Evolutionary conservation across 2,888 invertebrate genomes (phyloP), one percentile per base, ranked within the genome.

Genomic region (Diarsia dahlii): DNA sequence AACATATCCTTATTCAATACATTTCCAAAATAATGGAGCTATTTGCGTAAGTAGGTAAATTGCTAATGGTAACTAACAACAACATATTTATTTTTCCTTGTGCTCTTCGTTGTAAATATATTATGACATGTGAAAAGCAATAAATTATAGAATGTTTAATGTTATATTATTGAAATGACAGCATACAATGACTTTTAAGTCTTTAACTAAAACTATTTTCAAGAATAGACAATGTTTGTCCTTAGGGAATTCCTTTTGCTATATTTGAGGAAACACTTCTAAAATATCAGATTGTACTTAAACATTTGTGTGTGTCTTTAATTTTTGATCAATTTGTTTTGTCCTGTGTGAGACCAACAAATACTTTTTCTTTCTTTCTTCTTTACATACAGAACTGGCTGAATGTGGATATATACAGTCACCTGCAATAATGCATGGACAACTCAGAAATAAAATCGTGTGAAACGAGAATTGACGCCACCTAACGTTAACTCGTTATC

Each of bases 41-140:
- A 80, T 74, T 50, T 23, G n/a, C 56, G 9, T 60, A 63, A n/a
- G 5, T 12, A 28, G 18, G 18, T 15, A 48, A 0, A 63, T 39
- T 50, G 12, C 12, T 50, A 34, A 60, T 39, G 39, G n/a, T 73
- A 15, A 80, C 15, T 48, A 23, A 81, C 13, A 64, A 50, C 12
- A 56, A 23, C 46, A 18, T 28, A 23, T 60, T 28, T 3, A 18
- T 10, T 75, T 77, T 64, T 78, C 77, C 81, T 81, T 64, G 23
- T 81, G 12, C 20, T 74, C 8, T 18, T 52, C 13, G 10, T 46
- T n/a, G 28, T 18, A 64, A 23, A 23, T 20, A 54, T 5, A 23
- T 18, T 56, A 39, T 28, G 28, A 28, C 28, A 28, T 46, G 23
- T 60, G 18, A 28, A 81, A 65, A 65, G 46, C 18, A 75, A 81